Evolutionary conservation across 2,113 vertebrate species (phyloP).

Genomic region (Cricetomys ansorgei): DNA sequence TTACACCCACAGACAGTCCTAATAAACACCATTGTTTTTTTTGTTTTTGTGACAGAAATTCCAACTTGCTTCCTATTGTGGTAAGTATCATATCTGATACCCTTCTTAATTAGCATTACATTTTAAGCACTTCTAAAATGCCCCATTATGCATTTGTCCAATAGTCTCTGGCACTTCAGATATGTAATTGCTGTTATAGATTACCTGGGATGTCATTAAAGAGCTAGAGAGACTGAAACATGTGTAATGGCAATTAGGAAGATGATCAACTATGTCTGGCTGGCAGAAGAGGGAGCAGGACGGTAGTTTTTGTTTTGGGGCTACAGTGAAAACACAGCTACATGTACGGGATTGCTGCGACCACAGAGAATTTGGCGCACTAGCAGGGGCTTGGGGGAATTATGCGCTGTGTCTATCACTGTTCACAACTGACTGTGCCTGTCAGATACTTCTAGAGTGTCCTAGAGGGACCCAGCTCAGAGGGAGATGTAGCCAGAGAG

Average conservation of each 20-base stretch:
- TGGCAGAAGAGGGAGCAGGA: conserved; percentile 71
- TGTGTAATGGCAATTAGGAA: conserved; percentile 77
- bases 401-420: not conserved
- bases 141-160: conserved; percentile 72
- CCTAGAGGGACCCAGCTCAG: not conserved
- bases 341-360: not conserved
- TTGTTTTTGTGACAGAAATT: conserved; percentile 65
- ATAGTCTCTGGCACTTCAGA: conserved; percentile 71
- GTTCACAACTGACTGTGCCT: conserved; percentile 6
- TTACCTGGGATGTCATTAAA: conserved; percentile 74
- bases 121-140: conserved; percentile 76
- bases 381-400: conserved; percentile 1
- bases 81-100: conserved; percentile 68
- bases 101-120: conserved; percentile 76
- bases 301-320: conserved; percentile 71
- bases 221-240: conserved; percentile 74
- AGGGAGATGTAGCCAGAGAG: not conserved
- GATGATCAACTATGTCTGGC: conserved; percentile 72
- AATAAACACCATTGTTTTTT: conserved; percentile 55
- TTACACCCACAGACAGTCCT: conserved; percentile 35
- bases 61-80: conserved; percentile 61
- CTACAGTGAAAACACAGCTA: not conserved
- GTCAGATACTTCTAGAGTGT: not conserved
- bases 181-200: conserved; percentile 80
- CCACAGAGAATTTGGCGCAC: not conserved